Evolutionary conservation across 92 coral and sea anemone species (phyloP).

Genomic region (Plumapathes pennacea): DNA sequence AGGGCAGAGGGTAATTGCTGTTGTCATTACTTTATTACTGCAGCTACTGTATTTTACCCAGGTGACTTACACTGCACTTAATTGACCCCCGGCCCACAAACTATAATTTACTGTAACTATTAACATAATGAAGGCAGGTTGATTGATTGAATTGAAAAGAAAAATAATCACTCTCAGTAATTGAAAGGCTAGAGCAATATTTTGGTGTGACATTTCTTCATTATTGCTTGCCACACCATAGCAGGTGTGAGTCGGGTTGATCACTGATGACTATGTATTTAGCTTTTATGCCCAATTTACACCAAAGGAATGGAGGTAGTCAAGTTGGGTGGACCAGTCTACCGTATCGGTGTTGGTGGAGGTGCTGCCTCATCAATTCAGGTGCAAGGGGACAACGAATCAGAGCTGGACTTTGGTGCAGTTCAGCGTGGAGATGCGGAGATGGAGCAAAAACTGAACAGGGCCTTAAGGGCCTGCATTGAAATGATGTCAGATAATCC

Average conservation of each 20-base stretch:
- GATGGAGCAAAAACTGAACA: constrained; percentile 96
- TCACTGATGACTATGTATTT: too few relatives aligned
- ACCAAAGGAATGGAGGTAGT: constrained; percentile 86
- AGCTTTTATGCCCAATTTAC: too few relatives aligned
- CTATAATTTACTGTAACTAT: too few relatives aligned
- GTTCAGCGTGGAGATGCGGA: constrained; percentile 99
- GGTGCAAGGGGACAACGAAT: constrained; percentile 94
- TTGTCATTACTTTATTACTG: too few relatives aligned
- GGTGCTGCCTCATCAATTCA: constrained; percentile 98
- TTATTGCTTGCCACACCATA: background rate
- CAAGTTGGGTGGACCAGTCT: constrained; percentile 94
- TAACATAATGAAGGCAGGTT: too few relatives aligned
- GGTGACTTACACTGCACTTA: too few relatives aligned
- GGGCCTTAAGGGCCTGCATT: constrained; percentile 93
- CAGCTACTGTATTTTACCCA: too few relatives aligned
- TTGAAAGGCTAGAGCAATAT: too few relatives aligned
- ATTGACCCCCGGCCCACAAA: too few relatives aligned
- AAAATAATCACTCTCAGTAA: too few relatives aligned
- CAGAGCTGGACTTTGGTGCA: constrained; percentile 98
- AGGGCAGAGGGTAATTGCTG: too few relatives aligned
- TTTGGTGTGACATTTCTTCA: background rate
- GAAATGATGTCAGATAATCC: constrained; percentile 76
- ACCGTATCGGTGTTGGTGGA: constrained; percentile 98
- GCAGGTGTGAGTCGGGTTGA: background rate
- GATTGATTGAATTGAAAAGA: too few relatives aligned